Evolutionary conservation across 2,888 invertebrate genomes (phyloP).

Genomic region (Heliconius sara): DNA sequence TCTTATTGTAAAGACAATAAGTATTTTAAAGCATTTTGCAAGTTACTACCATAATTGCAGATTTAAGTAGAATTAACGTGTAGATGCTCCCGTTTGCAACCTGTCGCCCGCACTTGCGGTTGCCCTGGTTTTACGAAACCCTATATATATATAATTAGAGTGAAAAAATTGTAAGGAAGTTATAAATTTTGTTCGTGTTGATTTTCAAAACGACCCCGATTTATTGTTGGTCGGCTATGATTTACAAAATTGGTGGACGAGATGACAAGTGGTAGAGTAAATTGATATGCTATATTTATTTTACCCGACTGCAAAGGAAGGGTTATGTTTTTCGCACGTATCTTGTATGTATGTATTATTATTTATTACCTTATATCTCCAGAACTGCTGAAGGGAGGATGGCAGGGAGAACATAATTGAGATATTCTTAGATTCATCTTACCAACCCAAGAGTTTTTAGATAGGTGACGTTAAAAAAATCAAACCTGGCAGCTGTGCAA

Average conservation of each 20-base stretch:
- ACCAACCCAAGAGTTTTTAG: too few species aligned
- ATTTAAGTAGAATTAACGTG: constrained; percentile 47
- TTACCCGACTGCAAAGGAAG: too few species aligned
- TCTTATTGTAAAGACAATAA: not conserved
- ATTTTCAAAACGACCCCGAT: constrained; percentile 9
- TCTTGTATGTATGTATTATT: too few species aligned
- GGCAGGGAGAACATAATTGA: too few species aligned
- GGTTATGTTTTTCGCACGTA: too few species aligned
- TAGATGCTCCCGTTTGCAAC: constrained; percentile 59
- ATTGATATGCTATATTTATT: not conserved
- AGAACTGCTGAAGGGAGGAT: too few species aligned
- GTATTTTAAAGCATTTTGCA: not conserved
- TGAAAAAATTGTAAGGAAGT: constrained; percentile 5
- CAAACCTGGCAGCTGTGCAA: too few species aligned
- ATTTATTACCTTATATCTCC: too few species aligned
- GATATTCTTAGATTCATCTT: too few species aligned
- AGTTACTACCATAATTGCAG: not conserved
- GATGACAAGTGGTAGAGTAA: constrained; percentile 13
- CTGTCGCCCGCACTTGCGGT: constrained; percentile 56
- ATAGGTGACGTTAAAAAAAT: too few species aligned
- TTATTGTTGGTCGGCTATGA: not conserved
- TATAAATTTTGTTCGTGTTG: constrained; percentile 19
- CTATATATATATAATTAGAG: constrained; percentile 36
- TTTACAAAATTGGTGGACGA: constrained; percentile 2
- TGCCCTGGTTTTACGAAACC: constrained; percentile 37